Base-by-base conservation (phyloP, 2,797 vertebrate genomes). In the Artibeus jamaicensis region DNA sequence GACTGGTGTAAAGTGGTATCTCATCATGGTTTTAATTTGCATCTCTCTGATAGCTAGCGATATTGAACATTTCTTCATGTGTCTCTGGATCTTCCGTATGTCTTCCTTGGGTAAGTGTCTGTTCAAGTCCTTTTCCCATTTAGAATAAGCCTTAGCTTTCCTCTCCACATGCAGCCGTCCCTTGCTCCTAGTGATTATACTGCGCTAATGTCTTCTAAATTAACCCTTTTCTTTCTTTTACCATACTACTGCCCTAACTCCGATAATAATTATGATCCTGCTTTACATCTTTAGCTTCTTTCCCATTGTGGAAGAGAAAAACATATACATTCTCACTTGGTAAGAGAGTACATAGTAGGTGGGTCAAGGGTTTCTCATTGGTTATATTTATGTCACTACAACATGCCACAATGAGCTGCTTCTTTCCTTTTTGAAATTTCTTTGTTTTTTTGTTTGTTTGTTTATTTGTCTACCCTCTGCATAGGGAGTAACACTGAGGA, bases 201-300 rank as follows among this genome's bases (percentile, higher is more conserved):
- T 91, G 73, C 46, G 55, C 48, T 85, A 83, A 93, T 48, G 32
- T 62, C 48, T 97, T 92, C 68, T 50, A 87, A 90, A 94, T 91
- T 71, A 94, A 93, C 82, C 44, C 24, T 86, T 94, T 96, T 48
- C 21, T 91, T 94, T 77, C n/a, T 67, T 94, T 96, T 92, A 9
- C 12, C 34, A 8, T 46, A 32, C 59, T 68, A n/a, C 10, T 53
- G n/a, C 59, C 73, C 79, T 95, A 48, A 94, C 29, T 94, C 37
- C 59, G 32, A 48, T 70, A 37, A 87, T 96, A 62, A 76, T 83
- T 86, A 90, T 48, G 26, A 22, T 24, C 32, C 84, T 87, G 5
- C n/a, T 95, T 91, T 95, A 93, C 94, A 92, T 53, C 21, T 12
- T 92, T 81, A 62, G 71, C 78, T 94, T 68, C 92, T 79, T 96